A percentile compares a stretch with the other conserved stretches of the same genome.
Conservation (phyloP, 2,797 vertebrate species). For the Pipistrellus pygmaeus region DNA sequence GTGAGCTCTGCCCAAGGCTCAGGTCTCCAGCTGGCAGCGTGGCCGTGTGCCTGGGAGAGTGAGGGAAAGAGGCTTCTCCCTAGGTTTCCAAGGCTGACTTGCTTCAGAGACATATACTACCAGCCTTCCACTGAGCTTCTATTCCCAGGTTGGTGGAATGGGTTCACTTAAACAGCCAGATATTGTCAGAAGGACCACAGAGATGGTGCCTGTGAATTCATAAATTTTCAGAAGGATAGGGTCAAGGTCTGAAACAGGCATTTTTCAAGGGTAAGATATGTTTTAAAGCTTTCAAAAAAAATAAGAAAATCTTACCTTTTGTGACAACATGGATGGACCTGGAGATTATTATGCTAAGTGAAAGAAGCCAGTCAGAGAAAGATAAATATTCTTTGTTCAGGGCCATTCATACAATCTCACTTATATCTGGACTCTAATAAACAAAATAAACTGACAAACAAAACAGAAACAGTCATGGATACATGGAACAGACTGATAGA, state of each 20-base stretch:
- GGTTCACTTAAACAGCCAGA: background rate
- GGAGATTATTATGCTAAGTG: background rate
- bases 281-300: conserved; percentile 17
- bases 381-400: too few species aligned
- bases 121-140: background rate
- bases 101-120: background rate
- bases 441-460: background rate
- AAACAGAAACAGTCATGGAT: background rate
- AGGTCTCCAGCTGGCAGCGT: conserved; percentile 21
- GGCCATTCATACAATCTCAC: background rate
- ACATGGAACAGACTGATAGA: background rate
- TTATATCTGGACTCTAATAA: background rate
- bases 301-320: background rate
- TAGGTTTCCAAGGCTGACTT: background rate
- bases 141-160: background rate
- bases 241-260: background rate
- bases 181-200: background rate
- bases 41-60: background rate
- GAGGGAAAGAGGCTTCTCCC: background rate
- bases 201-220: background rate
- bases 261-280: background rate
- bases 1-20: conserved; percentile 32
- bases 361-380: background rate
- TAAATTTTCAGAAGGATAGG: background rate
- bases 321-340: background rate